Evolutionary conservation across 2,888 invertebrate genomes (phyloP).

Genomic region (Lasioglossum morio): DNA sequence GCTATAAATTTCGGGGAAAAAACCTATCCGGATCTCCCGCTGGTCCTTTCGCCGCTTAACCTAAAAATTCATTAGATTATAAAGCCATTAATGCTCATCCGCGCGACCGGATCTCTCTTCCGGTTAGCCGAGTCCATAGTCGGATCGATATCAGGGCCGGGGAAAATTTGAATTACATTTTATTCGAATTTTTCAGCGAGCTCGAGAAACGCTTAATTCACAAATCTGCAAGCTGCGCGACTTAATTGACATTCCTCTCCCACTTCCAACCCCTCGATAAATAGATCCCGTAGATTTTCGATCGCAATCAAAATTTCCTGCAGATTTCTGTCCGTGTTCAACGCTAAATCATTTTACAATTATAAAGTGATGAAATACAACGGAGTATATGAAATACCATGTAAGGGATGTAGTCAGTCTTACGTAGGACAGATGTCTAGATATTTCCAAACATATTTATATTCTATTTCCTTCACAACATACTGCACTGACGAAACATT

Average conservation of each 20-base stretch:
- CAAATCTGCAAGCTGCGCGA: not conserved
- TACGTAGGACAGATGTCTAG: too few relatives aligned
- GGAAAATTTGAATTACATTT: constrained; percentile 40
- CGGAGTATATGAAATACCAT: too few relatives aligned
- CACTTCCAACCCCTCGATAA: not conserved
- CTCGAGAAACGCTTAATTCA: not conserved
- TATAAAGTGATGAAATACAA: too few relatives aligned
- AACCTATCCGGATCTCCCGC: constrained; percentile 74
- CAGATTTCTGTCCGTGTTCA: too few relatives aligned
- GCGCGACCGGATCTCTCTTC: constrained; percentile 70
- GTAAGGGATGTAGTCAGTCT: too few relatives aligned
- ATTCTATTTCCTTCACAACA: too few relatives aligned
- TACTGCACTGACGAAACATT: too few relatives aligned
- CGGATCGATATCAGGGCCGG: constrained; percentile 60
- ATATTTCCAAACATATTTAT: too few relatives aligned
- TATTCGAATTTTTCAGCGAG: not conserved
- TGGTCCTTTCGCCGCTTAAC: constrained; percentile 73
- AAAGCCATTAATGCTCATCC: constrained; percentile 82
- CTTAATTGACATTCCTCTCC: not conserved
- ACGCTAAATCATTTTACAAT: too few relatives aligned
- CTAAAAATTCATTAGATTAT: constrained; percentile 83
- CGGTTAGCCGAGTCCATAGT: constrained; percentile 54
- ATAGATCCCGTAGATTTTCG: not conserved
- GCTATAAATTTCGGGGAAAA: constrained; percentile 77
- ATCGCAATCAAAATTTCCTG: not conserved